These are phyloP conservation scores for Melieria crassipennis DNA, from an alignment of 2,888 invertebrate species.

Conservation along the genomic window DNA sequence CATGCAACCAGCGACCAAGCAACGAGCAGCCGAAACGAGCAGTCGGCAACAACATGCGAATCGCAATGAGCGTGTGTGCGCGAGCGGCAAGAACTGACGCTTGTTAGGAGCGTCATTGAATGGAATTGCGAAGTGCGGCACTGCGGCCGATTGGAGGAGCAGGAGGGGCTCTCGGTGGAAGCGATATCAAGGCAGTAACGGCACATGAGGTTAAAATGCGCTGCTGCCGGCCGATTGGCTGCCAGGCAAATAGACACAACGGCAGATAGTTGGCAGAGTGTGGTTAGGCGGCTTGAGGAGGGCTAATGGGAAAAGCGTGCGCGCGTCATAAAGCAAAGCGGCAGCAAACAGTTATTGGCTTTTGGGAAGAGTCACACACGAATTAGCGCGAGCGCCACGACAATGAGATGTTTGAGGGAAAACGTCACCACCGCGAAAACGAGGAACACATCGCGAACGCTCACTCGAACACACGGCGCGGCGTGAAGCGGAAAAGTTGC, in stretches of 20 bases:
- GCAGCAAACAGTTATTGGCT: neutral
- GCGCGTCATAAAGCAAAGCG: slow-evolving; percentile 10
- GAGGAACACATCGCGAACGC: no score
- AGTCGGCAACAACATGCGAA: slow-evolving; percentile 16
- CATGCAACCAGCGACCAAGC: slow-evolving; percentile 19
- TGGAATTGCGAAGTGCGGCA: no score
- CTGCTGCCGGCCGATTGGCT: neutral
- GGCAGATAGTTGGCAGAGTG: neutral
- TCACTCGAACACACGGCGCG: no score
- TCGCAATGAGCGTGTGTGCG: neutral
- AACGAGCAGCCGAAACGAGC: slow-evolving; percentile 1
- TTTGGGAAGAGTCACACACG: neutral
- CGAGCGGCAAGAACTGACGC: no score
- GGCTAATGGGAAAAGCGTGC: slow-evolving; percentile 27
- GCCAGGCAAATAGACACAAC: slow-evolving; percentile 6
- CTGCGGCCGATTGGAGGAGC: no score
- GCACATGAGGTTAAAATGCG: slow-evolving; percentile 19
- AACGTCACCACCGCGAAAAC: no score
- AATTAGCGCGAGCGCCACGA: slow-evolving; percentile 4
- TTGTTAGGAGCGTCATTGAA: no score
- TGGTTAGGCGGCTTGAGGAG: neutral
- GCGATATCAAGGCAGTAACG: slow-evolving; percentile 5
- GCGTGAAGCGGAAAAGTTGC: no score
- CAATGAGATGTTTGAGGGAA: neutral
- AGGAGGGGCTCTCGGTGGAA: no score